Percentiles rank a stretch among this genome's conserved stretches.
Conservation (phyloP, 92 coral and sea anemone genomes). For the Zoanthus sociatus region DNA sequence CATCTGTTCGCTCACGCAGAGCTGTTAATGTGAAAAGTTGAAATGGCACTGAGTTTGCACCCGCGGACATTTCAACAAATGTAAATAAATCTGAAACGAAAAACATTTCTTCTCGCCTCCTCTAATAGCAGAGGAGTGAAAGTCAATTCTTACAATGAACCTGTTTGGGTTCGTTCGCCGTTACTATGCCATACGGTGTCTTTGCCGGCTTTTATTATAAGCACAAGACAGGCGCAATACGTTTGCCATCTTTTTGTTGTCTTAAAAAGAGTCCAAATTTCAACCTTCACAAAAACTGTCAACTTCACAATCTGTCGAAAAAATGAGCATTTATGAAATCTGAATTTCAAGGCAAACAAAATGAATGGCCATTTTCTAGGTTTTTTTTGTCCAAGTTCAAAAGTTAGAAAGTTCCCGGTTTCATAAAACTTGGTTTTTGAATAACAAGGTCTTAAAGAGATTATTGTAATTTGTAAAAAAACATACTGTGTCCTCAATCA, state of each 20-base stretch:
- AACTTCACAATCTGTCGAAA: too few species aligned
- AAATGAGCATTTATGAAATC: too few species aligned
- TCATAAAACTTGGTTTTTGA: too few species aligned
- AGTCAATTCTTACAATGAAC: slow-evolving; percentile 21
- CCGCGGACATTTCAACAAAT: slow-evolving; percentile 40
- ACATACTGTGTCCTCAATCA: slow-evolving; percentile 8
- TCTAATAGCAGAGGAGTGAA: slow-evolving; percentile 33
- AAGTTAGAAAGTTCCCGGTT: too few species aligned
- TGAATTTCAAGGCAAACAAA: too few species aligned
- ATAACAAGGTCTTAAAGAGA: neutral
- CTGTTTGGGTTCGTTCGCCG: slow-evolving; percentile 3
- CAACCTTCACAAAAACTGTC: too few species aligned
- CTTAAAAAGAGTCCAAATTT: neutral
- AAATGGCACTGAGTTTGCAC: slow-evolving; percentile 9
- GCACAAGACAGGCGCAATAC: neutral
- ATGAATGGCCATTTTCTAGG: too few species aligned
- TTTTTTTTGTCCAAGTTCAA: too few species aligned
- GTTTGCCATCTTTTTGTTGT: neutral
- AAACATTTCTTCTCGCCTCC: slow-evolving; percentile 3
- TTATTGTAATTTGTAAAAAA: slow-evolving; percentile 2
- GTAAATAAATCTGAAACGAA: slow-evolving; percentile 20
- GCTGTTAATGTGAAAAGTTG: slow-evolving; percentile 46
- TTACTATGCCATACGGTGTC: slow-evolving; percentile 47
- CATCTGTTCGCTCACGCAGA: slow-evolving; percentile 36
- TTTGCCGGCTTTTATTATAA: slow-evolving; percentile 24